Evolutionary conservation across 2,113 vertebrate species (phyloP), one percentile per base, ranked within the genome.

Genomic region (Albula goreensis): DNA sequence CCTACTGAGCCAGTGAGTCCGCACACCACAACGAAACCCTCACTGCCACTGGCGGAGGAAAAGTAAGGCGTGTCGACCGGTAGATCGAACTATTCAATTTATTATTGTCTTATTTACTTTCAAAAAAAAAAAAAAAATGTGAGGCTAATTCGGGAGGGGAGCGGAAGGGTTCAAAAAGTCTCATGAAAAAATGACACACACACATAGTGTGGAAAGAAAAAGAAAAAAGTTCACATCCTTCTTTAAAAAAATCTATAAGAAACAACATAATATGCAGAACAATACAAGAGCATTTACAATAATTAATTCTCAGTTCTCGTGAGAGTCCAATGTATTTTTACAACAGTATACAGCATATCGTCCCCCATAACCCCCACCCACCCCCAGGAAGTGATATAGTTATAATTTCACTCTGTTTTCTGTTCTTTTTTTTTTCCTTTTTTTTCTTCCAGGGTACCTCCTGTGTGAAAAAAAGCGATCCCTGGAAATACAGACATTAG

Each of bases 201-300:
- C 98, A 98, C 97, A 99, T 96, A 97, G 97, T 98, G 97, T 98
- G 97, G 96, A 98, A 93, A 94, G 92, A 91, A 93, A 94, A 66
- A 88, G 83, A 91, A 97, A 98, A 97, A 95, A 96, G 97, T 98
- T 98, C 97, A 98, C 97, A 97, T 98, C 97, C 97, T 99, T 98
- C 97, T 90, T 95, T 95, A 95, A 98, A 98, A 97, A 99, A 99
- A 98, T 98, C 97, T 99, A 99, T 99, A 98, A 98, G 97, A 99
- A 99, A 99, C 97, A 99, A 99, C 96, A 97, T 97, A 97, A 99
- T 99, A 99, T 98, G 97, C 97, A 97, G 97, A 99, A 99, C 97
- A 99, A 97, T 98, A 98, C 98, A 97, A 98, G 97, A 99, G 96
- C 97, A 99, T 99, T 99, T 99, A 99, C 98, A 99, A 98, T 98